phyloP scores from a whole-genome alignment of 2,113 vertebrate genomes.

The Quiscalus mexicanus region DNA sequence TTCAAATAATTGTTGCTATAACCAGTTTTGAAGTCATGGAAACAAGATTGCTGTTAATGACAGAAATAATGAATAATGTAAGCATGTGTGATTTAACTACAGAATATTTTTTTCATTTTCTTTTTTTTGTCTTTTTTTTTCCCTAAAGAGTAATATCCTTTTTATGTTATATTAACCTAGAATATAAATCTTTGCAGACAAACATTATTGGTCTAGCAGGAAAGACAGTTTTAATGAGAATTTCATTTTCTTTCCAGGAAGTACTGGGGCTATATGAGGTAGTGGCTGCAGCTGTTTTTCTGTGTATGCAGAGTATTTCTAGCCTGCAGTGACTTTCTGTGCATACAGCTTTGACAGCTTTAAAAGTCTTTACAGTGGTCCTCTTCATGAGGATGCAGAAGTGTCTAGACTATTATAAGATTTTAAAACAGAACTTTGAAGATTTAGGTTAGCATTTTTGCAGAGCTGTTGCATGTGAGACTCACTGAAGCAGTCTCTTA shows the following conservation, averaged over 20 bases:
- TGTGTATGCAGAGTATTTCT: background rate
- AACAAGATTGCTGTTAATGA: background rate
- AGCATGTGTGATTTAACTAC: background rate
- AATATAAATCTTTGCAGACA: background rate
- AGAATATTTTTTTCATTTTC: background rate
- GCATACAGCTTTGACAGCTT: background rate
- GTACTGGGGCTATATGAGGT: background rate
- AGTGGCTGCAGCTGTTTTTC: background rate
- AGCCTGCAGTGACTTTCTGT: background rate
- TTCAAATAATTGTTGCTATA: background rate
- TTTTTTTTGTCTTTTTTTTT: background rate
- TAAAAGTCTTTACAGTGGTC: background rate
- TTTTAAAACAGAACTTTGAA: background rate
- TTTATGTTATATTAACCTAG: background rate
- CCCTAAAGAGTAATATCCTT: background rate
- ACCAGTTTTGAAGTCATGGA: background rate
- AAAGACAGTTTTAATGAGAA: background rate
- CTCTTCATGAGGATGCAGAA: background rate
- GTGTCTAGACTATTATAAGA: background rate
- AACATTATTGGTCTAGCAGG: background rate
- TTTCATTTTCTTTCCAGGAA: background rate
- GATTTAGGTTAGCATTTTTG: background rate
- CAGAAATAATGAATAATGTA: background rate
- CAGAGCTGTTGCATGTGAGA: background rate
- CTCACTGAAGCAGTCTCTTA: background rate